These are phyloP conservation scores for Cosmorhoe ocellata DNA, from an alignment of 2,888 invertebrate genomes.

Conservation along the genomic window DNA sequence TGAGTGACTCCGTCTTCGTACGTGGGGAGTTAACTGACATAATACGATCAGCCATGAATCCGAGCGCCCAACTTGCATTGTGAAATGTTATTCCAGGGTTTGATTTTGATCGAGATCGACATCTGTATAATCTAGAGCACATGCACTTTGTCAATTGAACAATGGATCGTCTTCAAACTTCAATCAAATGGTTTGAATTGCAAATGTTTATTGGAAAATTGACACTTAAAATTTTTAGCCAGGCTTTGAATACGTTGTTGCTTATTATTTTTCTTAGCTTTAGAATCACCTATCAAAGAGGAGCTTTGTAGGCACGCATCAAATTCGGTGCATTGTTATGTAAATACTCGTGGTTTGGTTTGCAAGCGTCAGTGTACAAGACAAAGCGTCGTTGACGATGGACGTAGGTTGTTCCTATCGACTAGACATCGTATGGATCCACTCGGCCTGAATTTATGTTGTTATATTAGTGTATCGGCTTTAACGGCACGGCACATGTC, in stretches of 20 bases:
- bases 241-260: background rate
- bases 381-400: constrained; percentile 78
- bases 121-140: constrained; percentile 49
- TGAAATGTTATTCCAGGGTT: constrained; percentile 59
- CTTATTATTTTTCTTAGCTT: constrained; percentile 20
- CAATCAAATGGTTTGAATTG: constrained; percentile 21
- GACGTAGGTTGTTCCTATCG: constrained; percentile 70
- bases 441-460: constrained; percentile 48
- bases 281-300: constrained; percentile 21
- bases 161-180: constrained; percentile 37
- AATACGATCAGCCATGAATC: constrained; percentile 57
- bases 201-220: background rate
- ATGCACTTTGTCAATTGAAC: constrained; percentile 50
- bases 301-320: constrained; percentile 57
- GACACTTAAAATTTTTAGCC: no score
- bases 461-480: constrained; percentile 38
- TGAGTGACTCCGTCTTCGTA: constrained; percentile 58
- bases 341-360: constrained; percentile 75
- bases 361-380: constrained; percentile 72
- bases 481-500: constrained; percentile 14
- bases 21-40: constrained; percentile 51
- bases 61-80: constrained; percentile 52
- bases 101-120: constrained; percentile 54
- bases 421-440: constrained; percentile 60
- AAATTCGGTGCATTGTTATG: constrained; percentile 77